Conservation (phyloP, 2,888 invertebrate species). For the Digitonthophagus gazella region DNA sequence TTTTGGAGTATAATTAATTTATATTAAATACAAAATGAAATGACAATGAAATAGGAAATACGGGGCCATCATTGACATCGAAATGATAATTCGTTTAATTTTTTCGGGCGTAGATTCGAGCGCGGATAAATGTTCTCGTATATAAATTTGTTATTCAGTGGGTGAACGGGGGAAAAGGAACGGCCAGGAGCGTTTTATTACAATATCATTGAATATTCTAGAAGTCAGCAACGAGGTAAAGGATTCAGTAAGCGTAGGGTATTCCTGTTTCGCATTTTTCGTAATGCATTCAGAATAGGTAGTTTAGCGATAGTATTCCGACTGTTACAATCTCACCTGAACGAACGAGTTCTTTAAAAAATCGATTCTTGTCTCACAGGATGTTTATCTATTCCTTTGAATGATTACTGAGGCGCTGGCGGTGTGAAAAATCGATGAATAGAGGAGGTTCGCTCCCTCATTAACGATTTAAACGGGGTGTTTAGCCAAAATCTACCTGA, state of each 20-base stretch:
- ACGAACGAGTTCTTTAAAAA: not conserved
- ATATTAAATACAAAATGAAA: not conserved
- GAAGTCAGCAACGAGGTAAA: conserved; percentile 8
- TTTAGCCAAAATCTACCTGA: not conserved
- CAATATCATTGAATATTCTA: conserved; percentile 18
- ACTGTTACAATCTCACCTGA: conserved; percentile 1
- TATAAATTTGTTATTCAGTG: conserved; percentile 15
- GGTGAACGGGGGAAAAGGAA: conserved; percentile 2
- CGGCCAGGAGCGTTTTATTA: conserved; percentile 5
- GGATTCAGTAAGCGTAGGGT: conserved; percentile 8
- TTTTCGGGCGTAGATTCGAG: too few relatives aligned
- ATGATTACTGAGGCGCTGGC: not conserved
- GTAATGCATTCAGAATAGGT: conserved; percentile 10
- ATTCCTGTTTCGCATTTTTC: conserved; percentile 13
- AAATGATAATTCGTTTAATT: not conserved
- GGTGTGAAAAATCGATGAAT: not conserved
- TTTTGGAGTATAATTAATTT: not conserved
- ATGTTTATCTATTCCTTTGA: conserved; percentile 9
- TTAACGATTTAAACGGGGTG: not conserved
- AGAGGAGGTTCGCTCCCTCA: not conserved
- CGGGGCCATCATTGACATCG: too few relatives aligned
- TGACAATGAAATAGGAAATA: not conserved
- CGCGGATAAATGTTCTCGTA: not conserved
- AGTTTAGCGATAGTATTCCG: conserved; percentile 5
- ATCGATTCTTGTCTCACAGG: conserved; percentile 9